phyloP scores from a whole-genome alignment of 2,113 vertebrate genomes.

The Syngnathus typhle region DNA sequence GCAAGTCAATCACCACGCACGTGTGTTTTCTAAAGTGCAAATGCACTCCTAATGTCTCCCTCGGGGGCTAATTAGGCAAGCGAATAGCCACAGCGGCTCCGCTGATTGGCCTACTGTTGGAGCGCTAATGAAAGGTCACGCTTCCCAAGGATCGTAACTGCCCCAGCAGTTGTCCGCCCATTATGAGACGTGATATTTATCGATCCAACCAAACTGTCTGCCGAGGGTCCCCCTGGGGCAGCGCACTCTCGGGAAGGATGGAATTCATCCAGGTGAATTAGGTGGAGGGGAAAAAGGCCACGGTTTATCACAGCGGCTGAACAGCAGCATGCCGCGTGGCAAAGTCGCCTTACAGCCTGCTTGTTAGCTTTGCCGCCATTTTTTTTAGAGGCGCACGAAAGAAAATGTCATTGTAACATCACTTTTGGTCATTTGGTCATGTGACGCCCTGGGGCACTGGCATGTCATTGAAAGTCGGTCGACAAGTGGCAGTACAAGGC shows the following conservation, averaged over 20 bases:
- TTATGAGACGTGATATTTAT: constrained; percentile 12
- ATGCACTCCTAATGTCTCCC: neutral
- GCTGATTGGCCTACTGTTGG: constrained; percentile 18
- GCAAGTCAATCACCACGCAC: neutral
- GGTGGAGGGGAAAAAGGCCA: neutral
- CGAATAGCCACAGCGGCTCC: neutral
- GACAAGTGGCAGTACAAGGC: too few species aligned
- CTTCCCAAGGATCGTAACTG: neutral
- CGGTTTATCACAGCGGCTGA: constrained; percentile 1
- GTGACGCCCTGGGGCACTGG: too few species aligned
- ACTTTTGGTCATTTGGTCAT: too few species aligned
- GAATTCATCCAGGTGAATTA: constrained; percentile 5
- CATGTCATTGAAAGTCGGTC: too few species aligned
- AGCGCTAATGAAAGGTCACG: constrained; percentile 27
- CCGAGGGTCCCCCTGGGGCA: neutral
- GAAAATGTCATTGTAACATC: too few species aligned
- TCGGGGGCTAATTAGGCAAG: constrained; percentile 14
- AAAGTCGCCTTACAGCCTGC: neutral
- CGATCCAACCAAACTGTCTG: constrained; percentile 5
- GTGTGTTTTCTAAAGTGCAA: neutral
- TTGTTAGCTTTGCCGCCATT: neutral
- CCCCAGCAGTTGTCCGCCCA: constrained; percentile 4
- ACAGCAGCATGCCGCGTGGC: neutral
- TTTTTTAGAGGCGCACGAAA: neutral
- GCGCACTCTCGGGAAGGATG: neutral